Percentiles rank a stretch among this genome's conserved stretches.
phyloP scores from a whole-genome alignment of 2,888 invertebrate genomes.

The Smittia aterrima region DNA sequence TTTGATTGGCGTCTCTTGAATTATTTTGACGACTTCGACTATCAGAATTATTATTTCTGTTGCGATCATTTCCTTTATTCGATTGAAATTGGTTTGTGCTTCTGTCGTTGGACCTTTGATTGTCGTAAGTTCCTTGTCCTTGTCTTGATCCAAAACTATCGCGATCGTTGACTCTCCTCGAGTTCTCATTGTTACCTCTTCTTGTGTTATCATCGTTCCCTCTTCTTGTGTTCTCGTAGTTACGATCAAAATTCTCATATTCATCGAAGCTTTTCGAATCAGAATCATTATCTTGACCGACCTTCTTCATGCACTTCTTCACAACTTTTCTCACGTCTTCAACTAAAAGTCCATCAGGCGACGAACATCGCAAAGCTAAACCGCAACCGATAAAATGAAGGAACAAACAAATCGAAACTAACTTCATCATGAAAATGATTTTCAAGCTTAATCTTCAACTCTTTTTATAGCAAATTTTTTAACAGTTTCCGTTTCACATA shows the following conservation, averaged over 20 bases:
- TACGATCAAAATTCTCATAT: constrained; percentile 45
- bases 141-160: constrained; percentile 28
- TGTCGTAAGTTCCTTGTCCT: constrained; percentile 45
- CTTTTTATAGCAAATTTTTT: too few relatives aligned
- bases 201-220: too few relatives aligned
- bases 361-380: constrained; percentile 60
- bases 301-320: constrained; percentile 58
- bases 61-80: too few relatives aligned
- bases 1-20: neutral
- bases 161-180: too few relatives aligned
- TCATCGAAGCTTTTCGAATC: constrained; percentile 43
- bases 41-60: constrained; percentile 52
- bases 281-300: constrained; percentile 42
- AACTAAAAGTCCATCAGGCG: constrained; percentile 60
- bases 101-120: constrained; percentile 37
- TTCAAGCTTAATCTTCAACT: too few relatives aligned
- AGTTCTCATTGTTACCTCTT: too few relatives aligned
- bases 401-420: neutral
- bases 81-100: constrained; percentile 47
- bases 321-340: constrained; percentile 56
- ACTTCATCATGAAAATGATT: neutral
- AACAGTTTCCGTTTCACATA: too few relatives aligned
- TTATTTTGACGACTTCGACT: constrained; percentile 10
- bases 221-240: too few relatives aligned
- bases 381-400: neutral